phyloP scores from a whole-genome alignment of 1,140 invertebrate genomes.

The Harlomillsia oculata region DNA sequence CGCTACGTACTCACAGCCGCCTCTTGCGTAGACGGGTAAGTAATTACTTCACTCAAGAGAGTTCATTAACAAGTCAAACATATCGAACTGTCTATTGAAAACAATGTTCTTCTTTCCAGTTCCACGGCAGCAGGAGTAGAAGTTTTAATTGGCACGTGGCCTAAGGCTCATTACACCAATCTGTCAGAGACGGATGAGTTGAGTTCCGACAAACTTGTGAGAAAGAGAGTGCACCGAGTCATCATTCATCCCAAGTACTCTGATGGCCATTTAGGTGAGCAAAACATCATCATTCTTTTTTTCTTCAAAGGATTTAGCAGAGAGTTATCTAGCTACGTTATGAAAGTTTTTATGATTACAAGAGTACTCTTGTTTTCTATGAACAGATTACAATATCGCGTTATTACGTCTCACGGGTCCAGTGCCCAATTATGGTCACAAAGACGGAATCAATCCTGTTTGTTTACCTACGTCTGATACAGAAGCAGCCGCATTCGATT shows the following conservation, averaged over 20 bases:
- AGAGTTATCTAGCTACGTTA: neutral
- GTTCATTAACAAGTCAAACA: neutral
- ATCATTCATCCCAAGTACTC: constrained; percentile 27
- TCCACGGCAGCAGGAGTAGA: constrained; percentile 9
- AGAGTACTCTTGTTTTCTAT: too few relatives aligned
- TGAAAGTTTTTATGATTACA: too few relatives aligned
- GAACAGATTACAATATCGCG: constrained; percentile 27
- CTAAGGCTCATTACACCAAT: constrained; percentile 18
- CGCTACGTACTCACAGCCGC: constrained; percentile 21
- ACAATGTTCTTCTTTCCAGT: too few relatives aligned
- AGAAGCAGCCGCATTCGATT: constrained; percentile 3
- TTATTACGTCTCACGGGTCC: constrained; percentile 25
- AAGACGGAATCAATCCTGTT: constrained; percentile 16
- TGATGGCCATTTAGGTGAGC: constrained; percentile 12
- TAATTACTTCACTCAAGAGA: neutral
- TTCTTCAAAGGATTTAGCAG: neutral
- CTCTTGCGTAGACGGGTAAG: constrained; percentile 26
- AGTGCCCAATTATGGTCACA: constrained; percentile 24
- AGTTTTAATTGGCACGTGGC: constrained; percentile 31
- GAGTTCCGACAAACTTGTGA: neutral
- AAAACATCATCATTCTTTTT: neutral
- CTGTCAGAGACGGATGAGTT: constrained; percentile 7
- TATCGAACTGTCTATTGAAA: too few relatives aligned
- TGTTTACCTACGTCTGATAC: constrained; percentile 14
- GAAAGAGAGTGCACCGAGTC: constrained; percentile 29